These are phyloP conservation scores for Lepus europaeus DNA, from an alignment of 2,113 vertebrate species.

Conservation along the genomic window DNA sequence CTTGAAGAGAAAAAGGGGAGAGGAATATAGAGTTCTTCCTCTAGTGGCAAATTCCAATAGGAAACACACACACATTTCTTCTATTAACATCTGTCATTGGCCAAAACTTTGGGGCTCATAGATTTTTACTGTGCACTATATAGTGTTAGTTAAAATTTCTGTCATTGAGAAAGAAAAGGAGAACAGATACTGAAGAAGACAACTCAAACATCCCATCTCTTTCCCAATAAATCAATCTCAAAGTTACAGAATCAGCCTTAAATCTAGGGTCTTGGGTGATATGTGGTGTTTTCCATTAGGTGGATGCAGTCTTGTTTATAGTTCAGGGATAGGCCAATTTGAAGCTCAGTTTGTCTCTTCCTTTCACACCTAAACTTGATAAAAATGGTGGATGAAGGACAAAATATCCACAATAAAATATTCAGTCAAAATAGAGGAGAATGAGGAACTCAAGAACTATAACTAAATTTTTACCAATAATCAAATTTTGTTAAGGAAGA, in stretches of 20 bases:
- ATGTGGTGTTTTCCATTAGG: background rate
- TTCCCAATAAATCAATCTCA: background rate
- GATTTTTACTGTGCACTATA: background rate
- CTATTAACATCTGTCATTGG: background rate
- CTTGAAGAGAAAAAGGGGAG: background rate
- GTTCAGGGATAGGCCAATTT: background rate
- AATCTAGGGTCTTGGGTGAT: background rate
- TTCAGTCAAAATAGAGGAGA: background rate
- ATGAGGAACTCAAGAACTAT: background rate
- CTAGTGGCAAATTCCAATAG: background rate
- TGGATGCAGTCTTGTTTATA: background rate
- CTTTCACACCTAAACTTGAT: background rate
- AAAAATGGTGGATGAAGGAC: background rate
- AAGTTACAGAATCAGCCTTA: background rate
- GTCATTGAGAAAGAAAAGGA: background rate
- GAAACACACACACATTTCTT: background rate
- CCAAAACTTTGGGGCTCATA: background rate
- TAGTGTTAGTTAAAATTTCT: background rate
- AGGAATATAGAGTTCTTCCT: background rate
- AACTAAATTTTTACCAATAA: background rate
- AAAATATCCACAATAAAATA: background rate
- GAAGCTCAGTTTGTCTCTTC: background rate
- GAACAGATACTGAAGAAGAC: background rate
- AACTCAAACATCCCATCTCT: background rate
- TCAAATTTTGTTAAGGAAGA: background rate